Evolutionary conservation across 2,888 invertebrate genomes (phyloP).

Genomic region (Ctenicera cuprea): DNA sequence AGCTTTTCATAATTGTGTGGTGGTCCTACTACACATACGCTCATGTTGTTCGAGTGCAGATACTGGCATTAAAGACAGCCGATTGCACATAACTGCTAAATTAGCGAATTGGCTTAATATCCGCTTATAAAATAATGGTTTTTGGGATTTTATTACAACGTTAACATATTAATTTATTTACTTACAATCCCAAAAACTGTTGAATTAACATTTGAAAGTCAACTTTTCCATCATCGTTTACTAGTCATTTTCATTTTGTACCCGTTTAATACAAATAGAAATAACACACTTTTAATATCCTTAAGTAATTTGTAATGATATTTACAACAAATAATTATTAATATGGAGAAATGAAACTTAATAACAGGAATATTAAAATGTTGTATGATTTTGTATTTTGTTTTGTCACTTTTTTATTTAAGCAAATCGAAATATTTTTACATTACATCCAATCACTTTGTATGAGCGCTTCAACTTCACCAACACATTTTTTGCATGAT

Average conservation of each 20-base stretch:
- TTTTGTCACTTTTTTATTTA: constrained; percentile 41
- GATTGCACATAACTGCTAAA: constrained; percentile 64
- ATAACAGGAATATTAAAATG: neutral
- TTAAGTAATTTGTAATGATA: constrained; percentile 32
- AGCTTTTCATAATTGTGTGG: constrained; percentile 68
- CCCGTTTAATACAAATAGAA: constrained; percentile 33
- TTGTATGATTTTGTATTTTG: constrained; percentile 27
- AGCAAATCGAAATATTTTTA: neutral
- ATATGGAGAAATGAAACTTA: constrained; percentile 11
- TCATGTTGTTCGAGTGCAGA: constrained; percentile 63
- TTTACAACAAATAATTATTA: constrained; percentile 25
- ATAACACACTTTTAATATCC: constrained; percentile 49
- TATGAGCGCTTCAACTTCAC: neutral
- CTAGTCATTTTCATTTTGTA: constrained; percentile 28
- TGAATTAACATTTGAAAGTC: constrained; percentile 41
- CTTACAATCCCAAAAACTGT: constrained; percentile 41
- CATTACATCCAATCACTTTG: constrained; percentile 12
- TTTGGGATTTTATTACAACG: constrained; percentile 43
- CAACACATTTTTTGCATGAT: constrained; percentile 14
- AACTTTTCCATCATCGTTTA: constrained; percentile 54
- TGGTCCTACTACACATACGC: constrained; percentile 65
- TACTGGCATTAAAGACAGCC: constrained; percentile 67
- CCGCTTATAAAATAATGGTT: constrained; percentile 43
- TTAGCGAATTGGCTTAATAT: constrained; percentile 61
- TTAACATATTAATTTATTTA: constrained; percentile 3